These are phyloP conservation scores for Silvanus unidentatus DNA, from an alignment of 2,888 invertebrate genomes.

Conservation along the genomic window DNA sequence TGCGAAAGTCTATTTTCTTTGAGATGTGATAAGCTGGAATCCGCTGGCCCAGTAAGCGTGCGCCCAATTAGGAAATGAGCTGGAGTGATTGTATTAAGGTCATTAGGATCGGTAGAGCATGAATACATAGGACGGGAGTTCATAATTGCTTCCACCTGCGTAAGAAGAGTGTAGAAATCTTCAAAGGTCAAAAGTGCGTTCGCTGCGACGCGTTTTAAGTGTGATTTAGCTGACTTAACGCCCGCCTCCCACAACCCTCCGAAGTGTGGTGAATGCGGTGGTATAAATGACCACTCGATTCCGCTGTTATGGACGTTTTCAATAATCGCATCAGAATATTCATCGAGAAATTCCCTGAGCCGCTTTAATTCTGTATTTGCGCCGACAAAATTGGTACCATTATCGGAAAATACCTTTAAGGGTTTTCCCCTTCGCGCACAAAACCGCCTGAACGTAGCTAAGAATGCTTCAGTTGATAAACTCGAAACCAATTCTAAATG, in stretches of 20 bases:
- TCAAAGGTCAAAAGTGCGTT: constrained; percentile 22
- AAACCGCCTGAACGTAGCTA: constrained; percentile 16
- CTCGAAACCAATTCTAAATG: constrained; percentile 22
- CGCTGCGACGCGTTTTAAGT: constrained; percentile 22
- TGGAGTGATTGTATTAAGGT: constrained; percentile 13
- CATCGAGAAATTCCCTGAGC: constrained; percentile 9
- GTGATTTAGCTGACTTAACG: constrained; percentile 27
- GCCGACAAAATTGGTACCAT: constrained; percentile 18
- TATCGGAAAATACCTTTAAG: constrained; percentile 13
- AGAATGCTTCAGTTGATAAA: constrained; percentile 18
- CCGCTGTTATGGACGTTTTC: not conserved
- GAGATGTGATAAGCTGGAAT: too few relatives aligned
- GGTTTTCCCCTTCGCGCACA: constrained; percentile 17
- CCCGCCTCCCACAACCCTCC: constrained; percentile 13
- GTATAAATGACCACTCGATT: constrained; percentile 11
- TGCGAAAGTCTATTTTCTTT: too few relatives aligned
- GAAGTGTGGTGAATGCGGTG: constrained; percentile 26
- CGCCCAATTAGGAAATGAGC: too few relatives aligned
- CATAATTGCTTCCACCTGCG: constrained; percentile 26
- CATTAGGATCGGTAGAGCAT: constrained; percentile 22
- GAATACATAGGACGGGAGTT: constrained; percentile 29
- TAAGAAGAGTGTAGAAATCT: constrained; percentile 25
- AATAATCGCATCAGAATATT: too few relatives aligned
- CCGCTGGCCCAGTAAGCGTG: too few relatives aligned
- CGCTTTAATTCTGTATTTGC: constrained; percentile 11